Conservation (phyloP, 2,888 invertebrate species). For the Mycogona germanica region DNA sequence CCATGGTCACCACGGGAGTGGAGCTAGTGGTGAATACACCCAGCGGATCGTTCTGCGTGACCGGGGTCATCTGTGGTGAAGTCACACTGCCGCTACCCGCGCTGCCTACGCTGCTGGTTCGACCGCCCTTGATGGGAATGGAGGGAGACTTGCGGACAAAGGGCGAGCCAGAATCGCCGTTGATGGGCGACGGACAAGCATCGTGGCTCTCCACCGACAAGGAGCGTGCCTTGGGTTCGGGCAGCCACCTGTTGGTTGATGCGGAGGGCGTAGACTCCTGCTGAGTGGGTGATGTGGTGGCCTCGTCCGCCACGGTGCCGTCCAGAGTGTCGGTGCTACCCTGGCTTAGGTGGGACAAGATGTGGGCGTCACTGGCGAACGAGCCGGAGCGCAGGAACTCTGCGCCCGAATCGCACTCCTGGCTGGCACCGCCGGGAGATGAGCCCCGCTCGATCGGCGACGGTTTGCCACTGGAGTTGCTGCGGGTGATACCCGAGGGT, state of each 20-base stretch:
- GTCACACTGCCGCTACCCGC: background rate
- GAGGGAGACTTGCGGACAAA: background rate
- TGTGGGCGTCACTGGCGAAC: conserved; percentile 66
- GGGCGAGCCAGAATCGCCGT: background rate
- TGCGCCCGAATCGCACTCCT: conserved; percentile 4
- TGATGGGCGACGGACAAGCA: background rate
- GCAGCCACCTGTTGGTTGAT: no score
- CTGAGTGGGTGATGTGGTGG: conserved; percentile 16
- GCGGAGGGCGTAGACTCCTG: background rate
- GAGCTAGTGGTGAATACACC: conserved; percentile 49
- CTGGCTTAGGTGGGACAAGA: conserved; percentile 33
- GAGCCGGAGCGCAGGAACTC: conserved; percentile 46
- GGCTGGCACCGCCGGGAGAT: background rate
- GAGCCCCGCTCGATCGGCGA: no score
- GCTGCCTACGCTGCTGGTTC: conserved; percentile 19
- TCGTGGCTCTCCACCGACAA: background rate
- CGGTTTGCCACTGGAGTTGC: no score
- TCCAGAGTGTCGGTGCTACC: conserved; percentile 16
- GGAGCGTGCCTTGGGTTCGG: no score
- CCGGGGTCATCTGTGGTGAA: conserved; percentile 56
- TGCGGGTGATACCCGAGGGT: no score
- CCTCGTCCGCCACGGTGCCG: conserved; percentile 19
- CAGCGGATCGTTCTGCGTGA: conserved; percentile 81
- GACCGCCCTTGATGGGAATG: background rate
- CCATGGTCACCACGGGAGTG: background rate